Conservation (phyloP, 1,140 invertebrate species). For the Penaeus indicus region DNA sequence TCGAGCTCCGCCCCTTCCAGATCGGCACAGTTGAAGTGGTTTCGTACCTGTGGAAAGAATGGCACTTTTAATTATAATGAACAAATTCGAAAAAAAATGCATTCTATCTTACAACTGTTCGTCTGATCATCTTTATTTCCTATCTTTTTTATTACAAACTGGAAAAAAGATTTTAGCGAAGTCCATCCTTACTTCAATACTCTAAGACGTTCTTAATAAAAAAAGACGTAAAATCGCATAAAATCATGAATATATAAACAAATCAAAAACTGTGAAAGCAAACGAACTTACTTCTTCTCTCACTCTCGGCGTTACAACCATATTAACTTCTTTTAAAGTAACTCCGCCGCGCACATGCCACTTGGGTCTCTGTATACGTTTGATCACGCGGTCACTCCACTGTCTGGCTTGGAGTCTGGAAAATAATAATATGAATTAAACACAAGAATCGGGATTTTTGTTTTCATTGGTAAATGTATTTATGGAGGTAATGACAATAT, state of each 20-base stretch:
- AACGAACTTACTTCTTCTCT: conserved; percentile 75
- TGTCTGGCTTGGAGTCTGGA: conserved; percentile 88
- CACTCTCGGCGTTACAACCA: conserved; percentile 94
- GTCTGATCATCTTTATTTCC: too few relatives aligned
- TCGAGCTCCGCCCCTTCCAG: conserved; percentile 98
- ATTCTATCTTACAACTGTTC: too few relatives aligned
- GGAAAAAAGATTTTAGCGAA: too few relatives aligned
- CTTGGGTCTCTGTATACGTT: conserved; percentile 80
- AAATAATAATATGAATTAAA: too few relatives aligned
- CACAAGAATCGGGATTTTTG: too few relatives aligned
- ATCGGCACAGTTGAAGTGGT: conserved; percentile 90
- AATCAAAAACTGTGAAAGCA: conserved; percentile 5
- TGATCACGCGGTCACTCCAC: conserved; percentile 93
- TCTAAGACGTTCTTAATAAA: neutral
- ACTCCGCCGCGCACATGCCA: conserved; percentile 89
- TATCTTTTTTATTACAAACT: too few relatives aligned
- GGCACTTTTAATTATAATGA: neutral
- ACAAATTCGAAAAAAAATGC: too few relatives aligned
- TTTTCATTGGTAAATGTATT: too few relatives aligned
- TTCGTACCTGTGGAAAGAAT: conserved; percentile 75
- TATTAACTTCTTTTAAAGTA: conserved; percentile 82
- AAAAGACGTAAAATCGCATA: conserved; percentile 36
- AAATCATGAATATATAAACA: conserved; percentile 4
- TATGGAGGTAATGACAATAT: too few relatives aligned
- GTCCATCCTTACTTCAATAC: too few relatives aligned